Evolutionary conservation across 2,888 invertebrate species (phyloP).

Genomic region (Drosophila pegasa): DNA sequence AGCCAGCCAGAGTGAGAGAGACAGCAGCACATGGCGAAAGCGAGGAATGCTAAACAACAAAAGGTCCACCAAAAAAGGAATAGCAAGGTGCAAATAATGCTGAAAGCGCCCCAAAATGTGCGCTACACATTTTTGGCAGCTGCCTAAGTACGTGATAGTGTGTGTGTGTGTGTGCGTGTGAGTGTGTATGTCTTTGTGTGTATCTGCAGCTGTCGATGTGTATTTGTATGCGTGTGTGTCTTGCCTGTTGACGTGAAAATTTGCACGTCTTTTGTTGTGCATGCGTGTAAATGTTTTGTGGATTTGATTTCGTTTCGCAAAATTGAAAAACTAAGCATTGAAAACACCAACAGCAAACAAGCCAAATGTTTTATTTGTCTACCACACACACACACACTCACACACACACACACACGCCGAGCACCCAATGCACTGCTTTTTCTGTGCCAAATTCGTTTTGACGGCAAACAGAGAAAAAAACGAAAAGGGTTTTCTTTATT

Average conservation of each 20-base stretch:
- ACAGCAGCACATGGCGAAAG: conserved; percentile 44
- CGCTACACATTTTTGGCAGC: conserved; percentile 73
- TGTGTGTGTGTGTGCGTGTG: conserved; percentile 27
- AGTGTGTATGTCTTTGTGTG: conserved; percentile 25
- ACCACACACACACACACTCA: conserved; percentile 51
- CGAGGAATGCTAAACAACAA: conserved; percentile 61
- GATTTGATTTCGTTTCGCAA: conserved; percentile 72
- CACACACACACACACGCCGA: conserved; percentile 24
- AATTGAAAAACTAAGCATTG: conserved; percentile 79
- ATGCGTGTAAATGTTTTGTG: conserved; percentile 77
- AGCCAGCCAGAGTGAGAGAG: conserved; percentile 1
- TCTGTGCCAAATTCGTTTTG: conserved; percentile 74
- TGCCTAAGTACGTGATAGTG: conserved; percentile 65
- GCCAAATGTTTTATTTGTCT: conserved; percentile 74
- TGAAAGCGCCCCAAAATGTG: conserved; percentile 69
- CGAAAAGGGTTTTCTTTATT: conserved; percentile 56
- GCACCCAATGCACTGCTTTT: conserved; percentile 71
- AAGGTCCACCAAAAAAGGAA: conserved; percentile 52
- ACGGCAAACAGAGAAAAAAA: conserved; percentile 49
- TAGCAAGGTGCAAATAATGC: conserved; percentile 76
- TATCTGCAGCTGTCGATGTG: too few species aligned
- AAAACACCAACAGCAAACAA: conserved; percentile 67
- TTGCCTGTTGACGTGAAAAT: conserved; percentile 80
- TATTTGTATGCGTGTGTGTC: conserved; percentile 31
- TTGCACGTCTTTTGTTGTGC: conserved; percentile 81